Percentiles rank a stretch among this genome's conserved stretches.
Conservation (phyloP, 2,113 vertebrate genomes). For the Phoxinus phoxinus region DNA sequence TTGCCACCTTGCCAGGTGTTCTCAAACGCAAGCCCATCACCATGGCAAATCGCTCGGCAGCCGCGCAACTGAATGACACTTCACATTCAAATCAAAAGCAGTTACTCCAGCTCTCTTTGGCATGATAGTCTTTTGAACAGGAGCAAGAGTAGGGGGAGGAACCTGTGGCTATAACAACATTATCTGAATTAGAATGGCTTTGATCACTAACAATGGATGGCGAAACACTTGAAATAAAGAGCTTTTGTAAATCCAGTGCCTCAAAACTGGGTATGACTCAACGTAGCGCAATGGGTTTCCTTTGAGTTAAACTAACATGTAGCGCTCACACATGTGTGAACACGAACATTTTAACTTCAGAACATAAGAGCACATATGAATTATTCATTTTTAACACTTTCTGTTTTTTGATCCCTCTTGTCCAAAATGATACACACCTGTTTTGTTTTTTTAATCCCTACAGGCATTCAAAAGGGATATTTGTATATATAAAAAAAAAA, state of each 20-base stretch:
- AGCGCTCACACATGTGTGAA: not conserved
- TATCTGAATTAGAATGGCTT: slow-evolving; percentile 49
- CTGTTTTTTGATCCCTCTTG: slow-evolving; percentile 15
- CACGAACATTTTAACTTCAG: slow-evolving; percentile 33
- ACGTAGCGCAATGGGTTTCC: slow-evolving; percentile 20
- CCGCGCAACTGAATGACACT: slow-evolving; percentile 40
- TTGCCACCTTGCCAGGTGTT: slow-evolving; percentile 62
- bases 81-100: slow-evolving; percentile 46
- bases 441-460: slow-evolving; percentile 14
- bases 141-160: slow-evolving; percentile 25
- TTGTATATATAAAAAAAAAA: too few relatives aligned
- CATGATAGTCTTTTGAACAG: slow-evolving; percentile 46
- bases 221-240: slow-evolving; percentile 40
- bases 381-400: slow-evolving; percentile 27
- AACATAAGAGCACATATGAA: slow-evolving; percentile 15
- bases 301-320: slow-evolving; percentile 18
- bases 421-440: slow-evolving; percentile 9
- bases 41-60: slow-evolving; percentile 37
- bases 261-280: slow-evolving; percentile 43
- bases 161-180: slow-evolving; percentile 45
- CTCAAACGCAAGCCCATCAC: slow-evolving; percentile 49
- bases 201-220: slow-evolving; percentile 41
- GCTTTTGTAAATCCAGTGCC: slow-evolving; percentile 34
- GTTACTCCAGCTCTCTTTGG: slow-evolving; percentile 35
- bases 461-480: slow-evolving; percentile 11